Evolutionary conservation across 2,888 invertebrate genomes (phyloP).

Genomic region (Aphodius sticticus): DNA sequence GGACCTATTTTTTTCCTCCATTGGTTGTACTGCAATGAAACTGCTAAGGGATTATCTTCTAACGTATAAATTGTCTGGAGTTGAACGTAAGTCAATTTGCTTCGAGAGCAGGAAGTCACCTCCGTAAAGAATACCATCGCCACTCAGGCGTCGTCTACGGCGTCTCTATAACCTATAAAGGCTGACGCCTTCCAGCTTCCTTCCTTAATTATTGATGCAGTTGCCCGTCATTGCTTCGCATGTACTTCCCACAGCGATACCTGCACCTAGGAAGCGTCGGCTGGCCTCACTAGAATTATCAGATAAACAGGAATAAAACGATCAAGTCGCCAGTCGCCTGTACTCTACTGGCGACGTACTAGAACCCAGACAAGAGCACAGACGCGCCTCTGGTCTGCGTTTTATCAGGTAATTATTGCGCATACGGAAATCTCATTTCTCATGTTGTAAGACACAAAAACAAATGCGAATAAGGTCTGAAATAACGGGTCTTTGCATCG

Average conservation of each 20-base stretch:
- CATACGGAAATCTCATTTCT: not conserved
- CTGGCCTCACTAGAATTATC: not conserved
- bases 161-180: constrained; percentile 4
- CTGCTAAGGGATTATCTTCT: not conserved
- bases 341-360: not conserved
- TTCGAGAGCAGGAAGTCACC: not conserved
- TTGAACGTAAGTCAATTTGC: not conserved
- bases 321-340: not conserved
- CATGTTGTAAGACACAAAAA: not conserved
- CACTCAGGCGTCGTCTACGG: not conserved
- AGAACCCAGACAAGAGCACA: not conserved
- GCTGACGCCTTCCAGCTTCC: not conserved
- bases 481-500: not conserved
- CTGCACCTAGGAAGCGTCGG: not conserved
- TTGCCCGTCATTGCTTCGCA: not conserved
- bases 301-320: not conserved
- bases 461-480: not conserved
- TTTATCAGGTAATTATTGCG: not conserved
- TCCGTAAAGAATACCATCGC: not conserved
- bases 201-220: not conserved
- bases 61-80: not conserved
- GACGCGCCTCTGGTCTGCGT: not conserved
- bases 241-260: not conserved
- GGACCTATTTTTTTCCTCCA: no score
- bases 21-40: no score